Evolutionary conservation across 2,113 vertebrate species (phyloP).

Genomic region (Hiodon alosoides): DNA sequence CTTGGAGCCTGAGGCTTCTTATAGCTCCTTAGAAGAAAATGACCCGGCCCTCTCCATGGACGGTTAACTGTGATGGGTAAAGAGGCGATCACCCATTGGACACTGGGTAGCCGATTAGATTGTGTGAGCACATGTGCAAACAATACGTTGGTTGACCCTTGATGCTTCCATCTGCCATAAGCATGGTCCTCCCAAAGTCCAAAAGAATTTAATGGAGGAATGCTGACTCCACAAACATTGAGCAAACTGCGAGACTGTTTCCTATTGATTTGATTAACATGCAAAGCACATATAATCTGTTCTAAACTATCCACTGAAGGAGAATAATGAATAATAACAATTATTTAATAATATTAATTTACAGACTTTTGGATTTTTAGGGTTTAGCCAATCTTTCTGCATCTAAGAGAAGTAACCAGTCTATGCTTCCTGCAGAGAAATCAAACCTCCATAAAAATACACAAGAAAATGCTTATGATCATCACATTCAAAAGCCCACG

Average conservation of each 20-base stretch:
- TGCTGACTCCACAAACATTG: constrained; percentile 6
- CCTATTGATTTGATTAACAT: background rate
- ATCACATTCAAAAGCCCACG: too few species aligned
- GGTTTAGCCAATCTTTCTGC: too few species aligned
- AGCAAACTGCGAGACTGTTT: background rate
- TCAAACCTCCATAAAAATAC: too few species aligned
- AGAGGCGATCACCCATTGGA: constrained; percentile 21
- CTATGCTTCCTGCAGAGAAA: too few species aligned
- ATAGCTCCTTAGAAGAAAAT: constrained; percentile 31
- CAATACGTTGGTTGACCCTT: constrained; percentile 41
- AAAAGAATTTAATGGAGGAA: constrained; percentile 12
- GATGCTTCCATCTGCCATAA: constrained; percentile 27
- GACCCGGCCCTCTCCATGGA: constrained; percentile 26
- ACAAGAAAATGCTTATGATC: too few species aligned
- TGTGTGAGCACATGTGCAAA: background rate
- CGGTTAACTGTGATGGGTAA: constrained; percentile 27
- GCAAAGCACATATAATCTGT: background rate
- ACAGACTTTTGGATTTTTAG: too few species aligned
- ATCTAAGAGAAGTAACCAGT: too few species aligned
- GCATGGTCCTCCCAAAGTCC: constrained; percentile 42
- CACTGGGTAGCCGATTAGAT: background rate
- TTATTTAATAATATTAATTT: too few species aligned
- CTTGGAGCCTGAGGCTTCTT: constrained; percentile 33
- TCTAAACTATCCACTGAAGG: too few species aligned
- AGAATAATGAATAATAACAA: too few species aligned